These are phyloP conservation scores for Callipepla californica DNA, from an alignment of 2,113 vertebrate species.

Conservation along the genomic window DNA sequence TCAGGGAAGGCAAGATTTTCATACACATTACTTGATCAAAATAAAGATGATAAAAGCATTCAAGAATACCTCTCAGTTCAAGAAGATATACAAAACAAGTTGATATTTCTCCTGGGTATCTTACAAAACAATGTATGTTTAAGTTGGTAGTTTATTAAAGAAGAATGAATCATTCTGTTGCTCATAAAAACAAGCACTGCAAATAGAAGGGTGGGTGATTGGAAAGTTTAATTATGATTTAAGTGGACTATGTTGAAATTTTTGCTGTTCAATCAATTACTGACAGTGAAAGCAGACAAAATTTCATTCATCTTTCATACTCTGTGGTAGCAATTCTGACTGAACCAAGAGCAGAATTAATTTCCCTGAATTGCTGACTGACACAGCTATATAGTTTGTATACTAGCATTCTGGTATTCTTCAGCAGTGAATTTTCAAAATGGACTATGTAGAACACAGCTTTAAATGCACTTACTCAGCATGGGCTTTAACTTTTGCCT, in stretches of 20 bases:
- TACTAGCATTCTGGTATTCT: background rate
- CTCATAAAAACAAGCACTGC: background rate
- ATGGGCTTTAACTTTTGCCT: background rate
- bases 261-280: conserved; percentile 61
- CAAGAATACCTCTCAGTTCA: background rate
- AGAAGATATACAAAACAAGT: background rate
- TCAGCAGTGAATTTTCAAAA: conserved; percentile 10
- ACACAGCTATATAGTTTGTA: background rate
- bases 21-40: background rate
- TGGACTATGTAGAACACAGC: background rate
- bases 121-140: background rate
- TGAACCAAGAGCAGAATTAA: conserved; percentile 52
- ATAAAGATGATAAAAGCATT: background rate
- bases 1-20: background rate
- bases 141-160: background rate
- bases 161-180: background rate
- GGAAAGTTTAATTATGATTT: conserved; percentile 67
- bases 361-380: conserved; percentile 49
- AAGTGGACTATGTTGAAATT: conserved; percentile 67
- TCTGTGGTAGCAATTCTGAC: conserved; percentile 56
- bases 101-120: background rate
- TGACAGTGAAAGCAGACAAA: conserved; percentile 54
- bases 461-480: background rate
- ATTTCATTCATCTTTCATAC: conserved; percentile 58
- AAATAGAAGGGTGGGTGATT: conserved; percentile 16